Evolutionary conservation across 2,113 vertebrate species (phyloP).

Genomic region (Oncorhynchus tshawytscha): DNA sequence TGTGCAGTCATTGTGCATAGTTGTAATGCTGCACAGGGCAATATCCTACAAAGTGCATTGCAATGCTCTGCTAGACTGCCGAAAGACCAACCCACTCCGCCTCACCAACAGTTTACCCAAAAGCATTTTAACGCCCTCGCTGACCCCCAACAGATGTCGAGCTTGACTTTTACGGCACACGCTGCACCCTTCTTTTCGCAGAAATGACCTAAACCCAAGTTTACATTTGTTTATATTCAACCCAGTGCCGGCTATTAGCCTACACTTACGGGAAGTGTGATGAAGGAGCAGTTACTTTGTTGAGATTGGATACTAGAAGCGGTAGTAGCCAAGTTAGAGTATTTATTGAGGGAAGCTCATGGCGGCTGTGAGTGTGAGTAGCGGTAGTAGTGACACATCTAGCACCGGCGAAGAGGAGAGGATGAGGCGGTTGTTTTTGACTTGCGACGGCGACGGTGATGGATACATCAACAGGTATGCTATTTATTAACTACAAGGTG

Average conservation of each 20-base stretch:
- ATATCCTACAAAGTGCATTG: not conserved
- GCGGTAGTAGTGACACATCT: slow-evolving; percentile 76
- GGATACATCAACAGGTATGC: slow-evolving; percentile 79
- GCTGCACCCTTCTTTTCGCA: not conserved
- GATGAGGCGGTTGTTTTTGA: slow-evolving; percentile 79
- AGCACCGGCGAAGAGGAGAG: slow-evolving; percentile 81
- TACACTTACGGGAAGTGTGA: not conserved
- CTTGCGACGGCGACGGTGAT: slow-evolving; percentile 79
- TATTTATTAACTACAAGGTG: not conserved
- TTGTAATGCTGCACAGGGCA: not conserved
- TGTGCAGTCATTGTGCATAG: no score
- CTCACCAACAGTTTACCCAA: not conserved
- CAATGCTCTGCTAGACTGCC: not conserved
- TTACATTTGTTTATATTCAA: no score
- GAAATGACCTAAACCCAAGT: not conserved
- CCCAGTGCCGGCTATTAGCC: no score
- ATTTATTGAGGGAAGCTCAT: slow-evolving; percentile 56
- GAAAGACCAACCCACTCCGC: not conserved
- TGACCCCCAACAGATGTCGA: not conserved
- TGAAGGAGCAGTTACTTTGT: not conserved
- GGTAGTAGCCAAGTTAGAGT: not conserved
- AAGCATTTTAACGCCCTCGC: not conserved
- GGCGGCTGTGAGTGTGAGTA: slow-evolving; percentile 67
- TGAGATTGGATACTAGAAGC: not conserved
- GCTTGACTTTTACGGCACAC: not conserved